Evolutionary conservation across 2,797 vertebrate species (phyloP).

Genomic region (Falco peregrinus): DNA sequence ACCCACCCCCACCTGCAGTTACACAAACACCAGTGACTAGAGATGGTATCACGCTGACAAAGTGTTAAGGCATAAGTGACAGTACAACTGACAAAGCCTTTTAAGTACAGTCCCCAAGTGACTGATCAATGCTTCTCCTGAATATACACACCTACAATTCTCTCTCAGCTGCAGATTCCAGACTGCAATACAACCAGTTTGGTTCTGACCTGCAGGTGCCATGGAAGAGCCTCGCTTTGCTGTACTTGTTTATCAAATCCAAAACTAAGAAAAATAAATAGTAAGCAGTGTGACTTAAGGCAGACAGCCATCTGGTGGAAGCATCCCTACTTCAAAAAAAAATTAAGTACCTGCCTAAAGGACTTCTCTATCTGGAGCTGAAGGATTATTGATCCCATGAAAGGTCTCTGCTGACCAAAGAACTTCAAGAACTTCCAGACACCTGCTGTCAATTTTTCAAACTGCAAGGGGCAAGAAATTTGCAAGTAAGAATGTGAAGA

Average conservation of each 20-base stretch:
- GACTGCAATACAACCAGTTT: rapidly evolving
- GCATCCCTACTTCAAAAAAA: not conserved
- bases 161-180: not conserved
- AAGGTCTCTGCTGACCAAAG: not conserved
- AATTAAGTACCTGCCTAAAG: not conserved
- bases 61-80: rapidly evolving
- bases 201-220: not conserved
- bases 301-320: not conserved
- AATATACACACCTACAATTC: rapidly evolving
- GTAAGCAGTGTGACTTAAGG: not conserved
- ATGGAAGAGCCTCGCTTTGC: not conserved
- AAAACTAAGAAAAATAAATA: not conserved
- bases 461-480: not conserved
- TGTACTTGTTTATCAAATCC: not conserved
- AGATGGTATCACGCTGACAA: not conserved
- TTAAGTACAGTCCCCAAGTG: not conserved
- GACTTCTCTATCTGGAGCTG: not conserved
- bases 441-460: not conserved
- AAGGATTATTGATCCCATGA: not conserved
- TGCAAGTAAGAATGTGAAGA: not conserved
- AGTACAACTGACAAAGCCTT: rapidly evolving
- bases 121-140: not conserved
- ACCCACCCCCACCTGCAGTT: not conserved
- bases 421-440: not conserved
- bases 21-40: not conserved